Conservation (phyloP, 2,113 vertebrate species). For the Cardinalis cardinalis region DNA sequence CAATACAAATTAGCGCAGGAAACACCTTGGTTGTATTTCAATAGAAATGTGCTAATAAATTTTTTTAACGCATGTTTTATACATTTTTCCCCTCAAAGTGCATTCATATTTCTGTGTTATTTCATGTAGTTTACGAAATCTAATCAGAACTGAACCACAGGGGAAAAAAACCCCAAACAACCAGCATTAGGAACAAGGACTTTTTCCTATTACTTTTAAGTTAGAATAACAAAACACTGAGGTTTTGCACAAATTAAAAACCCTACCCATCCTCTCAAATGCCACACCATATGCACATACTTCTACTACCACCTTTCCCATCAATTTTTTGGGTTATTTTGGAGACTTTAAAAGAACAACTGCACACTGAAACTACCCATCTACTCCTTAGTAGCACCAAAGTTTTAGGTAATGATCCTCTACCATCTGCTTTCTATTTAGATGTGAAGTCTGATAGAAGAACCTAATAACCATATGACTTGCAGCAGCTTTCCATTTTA, state of each 20-base stretch:
- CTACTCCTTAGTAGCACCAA: background rate
- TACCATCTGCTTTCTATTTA: background rate
- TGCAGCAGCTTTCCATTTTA: background rate
- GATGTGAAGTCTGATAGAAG: background rate
- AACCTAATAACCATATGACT: background rate
- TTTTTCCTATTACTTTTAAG: background rate
- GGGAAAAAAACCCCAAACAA: fast-evolving
- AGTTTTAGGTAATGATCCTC: background rate
- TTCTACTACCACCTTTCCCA: background rate
- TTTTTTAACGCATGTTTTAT: background rate
- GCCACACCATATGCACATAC: background rate
- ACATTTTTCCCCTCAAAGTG: background rate
- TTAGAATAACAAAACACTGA: background rate
- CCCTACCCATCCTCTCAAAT: fast-evolving
- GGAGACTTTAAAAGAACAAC: background rate
- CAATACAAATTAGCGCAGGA: background rate
- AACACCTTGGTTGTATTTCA: background rate
- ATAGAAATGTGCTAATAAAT: background rate
- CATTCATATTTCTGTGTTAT: background rate
- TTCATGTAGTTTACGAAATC: background rate
- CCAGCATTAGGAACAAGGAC: background rate
- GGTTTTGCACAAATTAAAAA: background rate
- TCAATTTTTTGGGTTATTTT: background rate
- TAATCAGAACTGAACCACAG: background rate
- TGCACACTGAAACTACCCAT: background rate